Evolutionary conservation across 2,888 invertebrate genomes (phyloP).

Genomic region (Archaeoteleia sp.): DNA sequence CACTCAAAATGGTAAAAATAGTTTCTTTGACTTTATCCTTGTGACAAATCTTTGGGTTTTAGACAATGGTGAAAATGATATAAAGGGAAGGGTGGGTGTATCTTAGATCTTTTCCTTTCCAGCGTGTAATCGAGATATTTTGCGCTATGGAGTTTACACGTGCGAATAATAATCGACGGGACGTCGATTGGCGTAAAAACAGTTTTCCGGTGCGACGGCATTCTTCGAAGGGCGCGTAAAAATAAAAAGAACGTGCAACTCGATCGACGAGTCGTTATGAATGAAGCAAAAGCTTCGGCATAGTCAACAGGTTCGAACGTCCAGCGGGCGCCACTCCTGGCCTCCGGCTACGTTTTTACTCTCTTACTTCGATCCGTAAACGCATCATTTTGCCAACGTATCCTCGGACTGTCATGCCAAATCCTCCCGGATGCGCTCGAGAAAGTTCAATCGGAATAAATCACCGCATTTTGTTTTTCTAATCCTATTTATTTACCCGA

Average conservation of each 20-base stretch:
- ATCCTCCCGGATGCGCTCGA: slow-evolving; percentile 27
- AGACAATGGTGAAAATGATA: too few species aligned
- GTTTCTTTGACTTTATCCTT: too few species aligned
- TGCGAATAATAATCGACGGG: slow-evolving; percentile 34
- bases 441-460: slow-evolving; percentile 20
- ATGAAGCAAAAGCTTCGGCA: slow-evolving; percentile 54
- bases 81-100: too few species aligned
- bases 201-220: slow-evolving; percentile 52
- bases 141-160: slow-evolving; percentile 14
- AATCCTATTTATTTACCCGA: too few species aligned
- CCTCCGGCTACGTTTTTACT: slow-evolving; percentile 65
- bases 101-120: too few species aligned
- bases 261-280: slow-evolving; percentile 59
- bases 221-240: slow-evolving; percentile 55
- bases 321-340: slow-evolving; percentile 70
- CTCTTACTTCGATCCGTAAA: slow-evolving; percentile 50
- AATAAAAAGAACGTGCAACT: slow-evolving; percentile 55
- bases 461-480: slow-evolving; percentile 8
- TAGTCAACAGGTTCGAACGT: slow-evolving; percentile 61
- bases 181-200: slow-evolving; percentile 48
- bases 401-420: slow-evolving; percentile 44
- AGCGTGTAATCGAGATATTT: slow-evolving; percentile 14
- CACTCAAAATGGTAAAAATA: too few species aligned
- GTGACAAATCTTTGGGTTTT: too few species aligned
- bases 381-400: slow-evolving; percentile 48